Evolutionary conservation across 2,888 invertebrate genomes (phyloP), one percentile per base, ranked within the genome.

Genomic region (Caradrina clavipalpis): DNA sequence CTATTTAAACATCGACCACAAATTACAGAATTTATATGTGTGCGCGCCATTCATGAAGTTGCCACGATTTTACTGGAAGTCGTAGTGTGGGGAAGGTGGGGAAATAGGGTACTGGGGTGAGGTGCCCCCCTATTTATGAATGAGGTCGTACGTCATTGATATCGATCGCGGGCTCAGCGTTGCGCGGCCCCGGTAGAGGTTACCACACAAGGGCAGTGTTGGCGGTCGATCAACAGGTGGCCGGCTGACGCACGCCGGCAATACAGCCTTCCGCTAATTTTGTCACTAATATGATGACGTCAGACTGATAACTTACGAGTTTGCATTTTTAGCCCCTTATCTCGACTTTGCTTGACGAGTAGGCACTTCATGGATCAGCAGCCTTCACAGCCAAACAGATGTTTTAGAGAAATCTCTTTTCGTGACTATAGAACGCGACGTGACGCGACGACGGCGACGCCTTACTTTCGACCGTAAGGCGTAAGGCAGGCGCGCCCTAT

Each of bases 131-230:
- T 84, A 75, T 94, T 95, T 92, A 94, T 96, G 95, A 96, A 96
- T 96, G 95, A 91, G 94, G 94, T 85, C 91, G 91, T 93, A 95
- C 95, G 95, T 96, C 95, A 96, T 92, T 87, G 87, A 83, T 89
- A 94, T 95, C 93, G 95, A 96, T 89, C 91, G 89, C 84, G 69
- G 73, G 81, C 73, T 83, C 82, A 79, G 82, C 69, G 70, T 85
- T 76, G 80, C 76, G 80, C 82, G 87, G 89, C 89, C 90, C 84
- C 83, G 87, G 88, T 77, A 87, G 88, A 91, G 94, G 95, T 92
- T 93, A 91, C 86, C 91, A 83, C 90, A 90, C 95, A 95, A 95
- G 95, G 95, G 88, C 94, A 91, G 80, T 80, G 82, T 84, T 83
- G 85, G 85, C 87, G 88, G 77, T 85, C 88, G 87, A 87, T 88